Base-by-base conservation (phyloP, 1,140 invertebrate genomes). In the Coenobita brevimanus region DNA sequence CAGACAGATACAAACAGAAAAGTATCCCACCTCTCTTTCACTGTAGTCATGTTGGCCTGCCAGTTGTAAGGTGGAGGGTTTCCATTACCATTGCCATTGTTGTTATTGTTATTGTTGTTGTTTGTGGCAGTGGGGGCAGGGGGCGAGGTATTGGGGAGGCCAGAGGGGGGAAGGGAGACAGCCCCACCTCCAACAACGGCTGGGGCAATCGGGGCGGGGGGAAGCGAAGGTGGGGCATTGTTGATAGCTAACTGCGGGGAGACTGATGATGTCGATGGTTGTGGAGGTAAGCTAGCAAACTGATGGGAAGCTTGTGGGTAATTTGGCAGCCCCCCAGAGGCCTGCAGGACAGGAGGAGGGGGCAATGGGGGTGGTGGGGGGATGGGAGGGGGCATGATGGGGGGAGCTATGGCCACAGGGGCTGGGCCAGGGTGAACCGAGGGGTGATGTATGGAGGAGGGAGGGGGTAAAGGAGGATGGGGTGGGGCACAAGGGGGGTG, bases 1-100 rank as follows among this genome's bases (percentile, higher is more conserved):
- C n/a, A n/a, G n/a, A n/a, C n/a, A n/a, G n/a, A n/a, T n/a, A n/a
- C n/a, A n/a, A n/a, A n/a, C n/a, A 15, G 30, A 17, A 71, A 13
- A 71, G 33, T 21, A n/a, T n/a, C 10, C 21, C 15, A 76, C 71
- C 73, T 85, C n/a, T 76, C 82, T 46, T 85, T 82, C 38, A 82
- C 80, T 27, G 80, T 82, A 38, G 80, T 82, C 80, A 82, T 82
- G 41, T 62, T 82, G 60, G 80, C 80, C 30, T 82, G 80, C 80
- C 80, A 82, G 80, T 82, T 82, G 38, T 82, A 82, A 27, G 62
- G 60, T 17, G 80, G 80, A 24, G 73, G 73, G 3, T 38, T 43
- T 0, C 73, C 73, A 1, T 62, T 62, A 43, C 62, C 80, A 36
- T 82, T 82, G 33, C 67, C 67, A 50, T 38, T 71, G 24, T 36